phyloP scores from a whole-genome alignment of 2,113 vertebrate genomes.

The Lonchura striata region DNA sequence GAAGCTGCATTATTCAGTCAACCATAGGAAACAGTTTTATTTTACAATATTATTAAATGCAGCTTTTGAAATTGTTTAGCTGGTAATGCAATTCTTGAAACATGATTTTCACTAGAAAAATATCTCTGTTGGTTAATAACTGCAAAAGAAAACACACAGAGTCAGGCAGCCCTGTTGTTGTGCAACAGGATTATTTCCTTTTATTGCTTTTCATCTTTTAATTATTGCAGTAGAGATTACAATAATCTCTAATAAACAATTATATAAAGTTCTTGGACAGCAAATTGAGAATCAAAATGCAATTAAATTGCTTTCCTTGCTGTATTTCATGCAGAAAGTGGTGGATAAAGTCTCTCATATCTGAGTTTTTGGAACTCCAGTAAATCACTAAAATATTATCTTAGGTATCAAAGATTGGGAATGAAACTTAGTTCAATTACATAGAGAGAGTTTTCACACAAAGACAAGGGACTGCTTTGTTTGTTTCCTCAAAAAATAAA shows the following conservation, averaged over 20 bases:
- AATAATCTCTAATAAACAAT: slow-evolving; percentile 31
- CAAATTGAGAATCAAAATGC: slow-evolving; percentile 15
- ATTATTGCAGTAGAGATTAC: not conserved
- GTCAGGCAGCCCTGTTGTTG: not conserved
- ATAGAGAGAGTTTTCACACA: not conserved
- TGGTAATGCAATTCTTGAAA: slow-evolving; percentile 17
- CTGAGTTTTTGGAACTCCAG: not conserved
- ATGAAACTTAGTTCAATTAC: not conserved
- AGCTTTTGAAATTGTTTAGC: slow-evolving; percentile 20
- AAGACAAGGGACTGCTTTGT: not conserved
- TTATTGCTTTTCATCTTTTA: slow-evolving; percentile 28
- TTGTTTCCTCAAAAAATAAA: not conserved
- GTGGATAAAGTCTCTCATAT: not conserved
- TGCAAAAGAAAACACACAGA: not conserved
- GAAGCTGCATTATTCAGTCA: slow-evolving; percentile 48
- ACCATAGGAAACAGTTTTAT: slow-evolving; percentile 46
- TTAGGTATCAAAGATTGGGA: not conserved
- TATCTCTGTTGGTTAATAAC: slow-evolving; percentile 1
- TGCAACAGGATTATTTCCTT: not conserved
- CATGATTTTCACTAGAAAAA: not conserved
- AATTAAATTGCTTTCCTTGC: not conserved
- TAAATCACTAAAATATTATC: not conserved
- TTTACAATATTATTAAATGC: slow-evolving; percentile 46
- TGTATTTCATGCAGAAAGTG: not conserved
- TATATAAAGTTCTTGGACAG: slow-evolving; percentile 13